Percentiles rank a stretch among this genome's conserved stretches.
phyloP scores from a whole-genome alignment of 2,888 invertebrate genomes.

The Esperia sulphurella region DNA sequence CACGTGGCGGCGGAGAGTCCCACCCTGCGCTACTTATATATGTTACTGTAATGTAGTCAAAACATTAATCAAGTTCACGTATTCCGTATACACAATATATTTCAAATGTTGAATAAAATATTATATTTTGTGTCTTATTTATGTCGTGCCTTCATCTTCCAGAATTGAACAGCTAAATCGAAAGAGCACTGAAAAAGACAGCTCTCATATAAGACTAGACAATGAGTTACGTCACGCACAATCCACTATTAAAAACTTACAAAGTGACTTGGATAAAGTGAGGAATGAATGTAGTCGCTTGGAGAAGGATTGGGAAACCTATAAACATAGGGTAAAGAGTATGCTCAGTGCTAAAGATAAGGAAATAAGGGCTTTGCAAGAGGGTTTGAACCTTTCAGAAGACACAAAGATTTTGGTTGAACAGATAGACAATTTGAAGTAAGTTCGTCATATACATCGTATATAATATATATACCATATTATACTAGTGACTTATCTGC shows the following conservation, averaged over 20 bases:
- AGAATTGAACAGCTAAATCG: constrained; percentile 41
- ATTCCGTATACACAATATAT: too few species aligned
- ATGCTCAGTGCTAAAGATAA: constrained; percentile 61
- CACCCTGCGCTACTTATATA: too few species aligned
- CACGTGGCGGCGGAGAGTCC: too few species aligned
- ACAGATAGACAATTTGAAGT: constrained; percentile 56
- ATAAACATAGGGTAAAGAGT: constrained; percentile 63
- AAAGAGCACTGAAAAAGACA: constrained; percentile 31
- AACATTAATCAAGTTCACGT: too few species aligned
- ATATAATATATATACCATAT: too few species aligned
- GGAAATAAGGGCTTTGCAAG: constrained; percentile 53
- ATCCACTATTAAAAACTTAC: constrained; percentile 41
- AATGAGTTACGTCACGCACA: constrained; percentile 60
- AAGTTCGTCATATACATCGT: constrained; percentile 25
- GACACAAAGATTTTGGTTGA: constrained; percentile 55
- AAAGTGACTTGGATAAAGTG: constrained; percentile 45
- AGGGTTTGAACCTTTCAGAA: constrained; percentile 43
- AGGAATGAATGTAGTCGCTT: constrained; percentile 50
- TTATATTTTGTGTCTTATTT: not conserved
- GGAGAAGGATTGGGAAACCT: constrained; percentile 66
- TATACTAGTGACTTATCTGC: too few species aligned
- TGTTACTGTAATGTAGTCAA: too few species aligned
- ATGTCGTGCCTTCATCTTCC: constrained; percentile 10
- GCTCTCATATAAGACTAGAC: constrained; percentile 44
- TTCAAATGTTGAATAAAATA: too few species aligned